Percentiles rank a stretch among this genome's conserved stretches.
Conservation (phyloP, 2,113 vertebrate genomes). For the Psammodynastes pulverulentus region DNA sequence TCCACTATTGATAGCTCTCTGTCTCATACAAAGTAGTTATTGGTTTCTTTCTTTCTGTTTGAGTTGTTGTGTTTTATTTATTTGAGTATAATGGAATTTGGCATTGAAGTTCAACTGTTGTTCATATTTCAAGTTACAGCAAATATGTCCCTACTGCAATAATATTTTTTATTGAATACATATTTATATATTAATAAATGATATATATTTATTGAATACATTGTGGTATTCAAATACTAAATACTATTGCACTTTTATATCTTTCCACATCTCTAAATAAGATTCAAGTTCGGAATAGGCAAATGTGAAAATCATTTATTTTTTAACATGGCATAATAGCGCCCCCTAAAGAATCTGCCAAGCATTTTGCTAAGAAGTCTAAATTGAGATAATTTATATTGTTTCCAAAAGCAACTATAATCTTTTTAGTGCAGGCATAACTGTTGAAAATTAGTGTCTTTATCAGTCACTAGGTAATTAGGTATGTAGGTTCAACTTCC, state of each 20-base stretch:
- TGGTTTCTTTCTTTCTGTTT: neutral
- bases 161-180: neutral
- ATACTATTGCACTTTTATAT: neutral
- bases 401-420: neutral
- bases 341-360: neutral
- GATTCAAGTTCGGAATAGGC: neutral
- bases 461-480: neutral
- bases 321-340: neutral
- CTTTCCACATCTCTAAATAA: neutral
- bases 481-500: neutral
- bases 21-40: neutral
- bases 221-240: too few relatives aligned
- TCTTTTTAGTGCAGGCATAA: neutral
- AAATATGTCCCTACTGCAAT: neutral
- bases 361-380: neutral
- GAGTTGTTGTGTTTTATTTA: neutral
- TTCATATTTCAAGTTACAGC: neutral
- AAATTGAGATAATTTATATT: neutral
- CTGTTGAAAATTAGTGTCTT: neutral
- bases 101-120: neutral
- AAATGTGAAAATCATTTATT: neutral
- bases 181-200: neutral
- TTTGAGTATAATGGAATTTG: neutral
- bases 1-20: neutral
- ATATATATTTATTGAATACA: neutral